Evolutionary conservation across 2,113 vertebrate species (phyloP), one percentile per base, ranked within the genome.

Genomic region (Phaethornis superciliosus): DNA sequence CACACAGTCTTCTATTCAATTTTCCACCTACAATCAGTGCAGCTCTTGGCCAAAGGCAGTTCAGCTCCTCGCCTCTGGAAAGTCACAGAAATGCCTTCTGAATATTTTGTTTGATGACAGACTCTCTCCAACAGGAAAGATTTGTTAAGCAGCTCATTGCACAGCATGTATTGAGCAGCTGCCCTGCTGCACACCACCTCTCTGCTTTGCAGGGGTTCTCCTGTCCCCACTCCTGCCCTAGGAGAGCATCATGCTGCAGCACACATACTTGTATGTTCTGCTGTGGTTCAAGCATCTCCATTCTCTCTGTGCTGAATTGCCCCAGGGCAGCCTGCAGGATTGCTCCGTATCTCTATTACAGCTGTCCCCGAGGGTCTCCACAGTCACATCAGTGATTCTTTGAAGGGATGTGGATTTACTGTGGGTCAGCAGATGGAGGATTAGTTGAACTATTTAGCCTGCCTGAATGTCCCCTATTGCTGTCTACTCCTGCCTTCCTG

Each of bases 181-280:
- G 59, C 26, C 23, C 55, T 33, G 15, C 33, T 23, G 21, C 2
- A 10, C 0, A 0, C 19, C 2, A 0, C 20, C 20, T 32, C 44
- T 35, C 52, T 71, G 37, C 15, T 15, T 35, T 64, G 49, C 72
- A 70, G 75, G 19, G n/a, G 2, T 26, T 20, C 33, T 70, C 24
- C 81, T 42, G 37, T 19, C 35, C 49, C 51, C 21, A 32, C 40
- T 40, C 9, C 3, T 18, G 7, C 2, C 5, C 69, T 20, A 3
- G 37, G 18, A 62, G 13, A 60, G 4, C 74, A 8, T 10, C 2
- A 0, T 2, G 1, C 11, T 2, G 2, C 20, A 26, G 46, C 42
- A 27, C 35, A 67, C 24, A 30, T 74, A 72, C 8, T 15, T 7
- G 15, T 8, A 6, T 14, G 10, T 60, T 27, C 64, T 33, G n/a